These are phyloP conservation scores for Tetraneura akinire DNA, from an alignment of 1,140 invertebrate genomes.

Conservation along the genomic window DNA sequence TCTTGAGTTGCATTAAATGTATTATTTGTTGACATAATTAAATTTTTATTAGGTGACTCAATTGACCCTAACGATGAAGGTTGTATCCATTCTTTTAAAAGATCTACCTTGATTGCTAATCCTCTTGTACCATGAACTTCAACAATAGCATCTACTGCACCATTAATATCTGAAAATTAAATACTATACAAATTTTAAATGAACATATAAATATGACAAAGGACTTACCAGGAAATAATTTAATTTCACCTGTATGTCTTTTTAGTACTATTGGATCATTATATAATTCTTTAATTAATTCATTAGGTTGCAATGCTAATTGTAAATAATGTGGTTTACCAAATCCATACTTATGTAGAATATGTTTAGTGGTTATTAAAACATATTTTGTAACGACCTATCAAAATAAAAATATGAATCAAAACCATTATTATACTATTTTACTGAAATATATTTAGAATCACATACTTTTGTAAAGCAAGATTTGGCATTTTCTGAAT, in stretches of 20 bases:
- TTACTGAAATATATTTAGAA: no score
- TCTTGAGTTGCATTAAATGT: slow-evolving; percentile 23
- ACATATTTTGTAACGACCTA: slow-evolving; percentile 58
- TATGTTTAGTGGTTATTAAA: slow-evolving; percentile 58
- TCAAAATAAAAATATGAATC: neutral
- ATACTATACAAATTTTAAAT: neutral
- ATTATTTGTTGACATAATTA: neutral
- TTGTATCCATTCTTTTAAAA: slow-evolving; percentile 59
- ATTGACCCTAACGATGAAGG: slow-evolving; percentile 51
- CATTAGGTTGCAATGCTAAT: slow-evolving; percentile 57
- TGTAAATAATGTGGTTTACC: slow-evolving; percentile 58
- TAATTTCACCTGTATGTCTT: slow-evolving; percentile 53
- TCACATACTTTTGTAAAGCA: slow-evolving; percentile 53
- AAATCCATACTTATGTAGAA: slow-evolving; percentile 58
- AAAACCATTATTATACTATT: no score
- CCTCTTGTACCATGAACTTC: slow-evolving; percentile 58
- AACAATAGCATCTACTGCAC: slow-evolving; percentile 57
- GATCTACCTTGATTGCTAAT: slow-evolving; percentile 57
- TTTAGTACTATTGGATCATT: slow-evolving; percentile 59
- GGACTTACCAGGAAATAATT: slow-evolving; percentile 43
- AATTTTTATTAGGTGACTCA: slow-evolving; percentile 20
- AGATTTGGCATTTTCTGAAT: slow-evolving; percentile 53
- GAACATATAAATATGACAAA: neutral
- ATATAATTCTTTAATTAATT: slow-evolving; percentile 59
- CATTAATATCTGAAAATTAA: slow-evolving; percentile 58